phyloP scores from a whole-genome alignment of 2,888 invertebrate species.

The Leptinotarsa juncta region DNA sequence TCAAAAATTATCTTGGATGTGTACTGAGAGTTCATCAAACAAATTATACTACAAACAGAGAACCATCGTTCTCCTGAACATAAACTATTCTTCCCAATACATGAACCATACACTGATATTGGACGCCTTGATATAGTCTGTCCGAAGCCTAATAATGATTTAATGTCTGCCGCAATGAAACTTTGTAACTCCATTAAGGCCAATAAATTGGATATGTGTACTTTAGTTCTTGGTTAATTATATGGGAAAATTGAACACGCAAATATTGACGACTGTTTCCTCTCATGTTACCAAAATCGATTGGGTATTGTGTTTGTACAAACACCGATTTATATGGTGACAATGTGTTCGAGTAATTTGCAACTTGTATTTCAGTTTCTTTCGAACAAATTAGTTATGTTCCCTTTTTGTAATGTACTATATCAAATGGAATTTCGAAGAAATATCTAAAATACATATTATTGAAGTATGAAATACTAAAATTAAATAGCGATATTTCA shows the following conservation, averaged over 20 bases:
- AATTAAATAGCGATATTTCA: no score
- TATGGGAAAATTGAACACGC: slow-evolving; percentile 32
- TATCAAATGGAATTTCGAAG: no score
- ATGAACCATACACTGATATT: slow-evolving; percentile 5
- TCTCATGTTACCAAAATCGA: slow-evolving; percentile 21
- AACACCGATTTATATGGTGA: background rate
- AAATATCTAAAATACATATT: no score
- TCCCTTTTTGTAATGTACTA: no score
- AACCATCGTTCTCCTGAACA: background rate
- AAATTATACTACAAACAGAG: background rate
- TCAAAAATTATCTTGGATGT: background rate
- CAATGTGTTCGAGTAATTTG: no score
- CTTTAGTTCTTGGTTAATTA: slow-evolving; percentile 33
- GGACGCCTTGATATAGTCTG: slow-evolving; percentile 1
- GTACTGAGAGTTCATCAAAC: background rate
- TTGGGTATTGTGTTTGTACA: slow-evolving; percentile 7
- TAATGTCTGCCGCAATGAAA: slow-evolving; percentile 34
- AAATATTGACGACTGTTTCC: slow-evolving; percentile 20
- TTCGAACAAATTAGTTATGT: no score
- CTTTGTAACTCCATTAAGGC: slow-evolving; percentile 38
- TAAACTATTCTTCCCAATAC: background rate
- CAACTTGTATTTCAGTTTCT: background rate
- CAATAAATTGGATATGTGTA: slow-evolving; percentile 41
- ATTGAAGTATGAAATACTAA: no score
- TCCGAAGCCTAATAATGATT: slow-evolving; percentile 35